A percentile compares a stretch with the other conserved stretches of the same genome.
phyloP scores from a whole-genome alignment of 2,113 vertebrate genomes.

The Crotalus horridus region DNA sequence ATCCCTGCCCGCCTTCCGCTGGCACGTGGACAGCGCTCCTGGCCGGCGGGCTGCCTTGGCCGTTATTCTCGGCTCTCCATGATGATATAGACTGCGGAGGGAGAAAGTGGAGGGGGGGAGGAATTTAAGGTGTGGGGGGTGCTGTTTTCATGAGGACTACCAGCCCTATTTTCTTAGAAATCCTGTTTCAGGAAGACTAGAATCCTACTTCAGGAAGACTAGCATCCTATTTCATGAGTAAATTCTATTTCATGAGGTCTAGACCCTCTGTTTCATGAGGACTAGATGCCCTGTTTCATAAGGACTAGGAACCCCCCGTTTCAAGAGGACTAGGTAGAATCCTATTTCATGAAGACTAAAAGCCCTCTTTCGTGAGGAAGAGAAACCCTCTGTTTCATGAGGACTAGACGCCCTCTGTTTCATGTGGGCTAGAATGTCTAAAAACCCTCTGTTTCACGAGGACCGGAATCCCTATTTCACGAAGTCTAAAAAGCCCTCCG shows the following conservation, averaged over 20 bases:
- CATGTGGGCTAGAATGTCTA: not conserved
- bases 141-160: not conserved
- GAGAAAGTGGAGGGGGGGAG: too few relatives aligned
- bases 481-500: fast-evolving
- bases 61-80: not conserved
- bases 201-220: too few relatives aligned
- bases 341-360: not conserved
- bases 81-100: not conserved
- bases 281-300: too few relatives aligned
- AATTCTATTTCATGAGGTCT: too few relatives aligned
- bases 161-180: not conserved
- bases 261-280: too few relatives aligned
- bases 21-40: fast-evolving
- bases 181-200: too few relatives aligned
- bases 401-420: not conserved
- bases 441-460: not conserved
- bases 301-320: too few relatives aligned
- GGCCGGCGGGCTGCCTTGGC: fast-evolving
- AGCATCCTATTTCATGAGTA: too few relatives aligned
- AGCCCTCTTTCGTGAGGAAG: too few relatives aligned
- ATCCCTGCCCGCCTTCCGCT: not conserved
- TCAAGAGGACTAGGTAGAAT: not conserved
- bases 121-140: not conserved
- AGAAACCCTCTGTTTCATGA: not conserved
- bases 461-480: too few relatives aligned